phyloP scores from a whole-genome alignment of 2,888 invertebrate genomes.

The Dendrolimus houi region DNA sequence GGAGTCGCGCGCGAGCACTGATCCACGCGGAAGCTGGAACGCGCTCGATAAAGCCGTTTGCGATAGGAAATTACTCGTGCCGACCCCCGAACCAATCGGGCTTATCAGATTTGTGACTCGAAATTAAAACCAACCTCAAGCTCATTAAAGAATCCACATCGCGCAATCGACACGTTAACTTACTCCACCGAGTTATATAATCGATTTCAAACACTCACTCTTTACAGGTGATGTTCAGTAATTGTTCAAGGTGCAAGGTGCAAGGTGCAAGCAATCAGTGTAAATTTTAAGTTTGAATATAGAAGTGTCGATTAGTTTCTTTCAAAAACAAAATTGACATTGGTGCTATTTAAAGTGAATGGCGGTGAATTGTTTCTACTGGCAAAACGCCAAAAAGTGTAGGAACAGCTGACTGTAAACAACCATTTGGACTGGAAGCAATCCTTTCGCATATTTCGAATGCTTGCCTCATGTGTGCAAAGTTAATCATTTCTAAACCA shows the following conservation, averaged over 20 bases:
- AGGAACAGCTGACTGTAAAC: conserved; percentile 71
- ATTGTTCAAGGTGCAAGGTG: conserved; percentile 45
- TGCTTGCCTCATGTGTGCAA: conserved; percentile 17
- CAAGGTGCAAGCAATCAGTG: conserved; percentile 43
- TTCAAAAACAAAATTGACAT: conserved; percentile 72
- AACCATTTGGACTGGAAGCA: conserved; percentile 56
- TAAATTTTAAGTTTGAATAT: conserved; percentile 17
- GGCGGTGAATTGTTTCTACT: conserved; percentile 54
- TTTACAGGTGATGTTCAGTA: conserved; percentile 54
- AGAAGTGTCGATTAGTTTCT: conserved; percentile 33
- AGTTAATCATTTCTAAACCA: conserved; percentile 16
- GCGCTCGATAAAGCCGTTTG: conserved; percentile 16
- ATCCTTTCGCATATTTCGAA: conserved; percentile 30
- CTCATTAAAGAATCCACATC: conserved; percentile 53
- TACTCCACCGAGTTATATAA: conserved; percentile 45
- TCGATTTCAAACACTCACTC: conserved; percentile 39
- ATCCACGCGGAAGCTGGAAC: conserved; percentile 28
- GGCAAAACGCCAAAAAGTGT: conserved; percentile 53
- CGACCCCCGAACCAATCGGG: conserved; percentile 6
- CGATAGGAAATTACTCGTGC: conserved; percentile 4
- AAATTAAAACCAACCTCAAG: conserved; percentile 47
- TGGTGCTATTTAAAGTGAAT: conserved; percentile 65
- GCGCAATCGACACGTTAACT: conserved; percentile 41
- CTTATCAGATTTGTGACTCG: conserved; percentile 14
- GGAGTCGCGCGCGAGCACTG: conserved; percentile 62